Conservation (phyloP, 2,113 vertebrate genomes). For the Chauna torquata region DNA sequence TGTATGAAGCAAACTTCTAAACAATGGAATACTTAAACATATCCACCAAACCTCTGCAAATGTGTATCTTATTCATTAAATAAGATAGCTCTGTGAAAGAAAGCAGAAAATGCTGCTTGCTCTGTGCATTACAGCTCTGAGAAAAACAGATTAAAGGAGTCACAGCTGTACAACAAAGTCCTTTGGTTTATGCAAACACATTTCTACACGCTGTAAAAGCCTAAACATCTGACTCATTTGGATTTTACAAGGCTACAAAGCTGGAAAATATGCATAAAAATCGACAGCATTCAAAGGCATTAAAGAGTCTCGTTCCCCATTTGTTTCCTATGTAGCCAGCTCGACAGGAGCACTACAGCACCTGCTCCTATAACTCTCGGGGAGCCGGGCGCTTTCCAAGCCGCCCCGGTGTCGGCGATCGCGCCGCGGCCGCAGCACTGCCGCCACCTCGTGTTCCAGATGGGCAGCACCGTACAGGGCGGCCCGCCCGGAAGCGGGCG, state of each 20-base stretch:
- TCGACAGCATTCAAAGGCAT: slow-evolving; percentile 42
- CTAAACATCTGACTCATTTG: slow-evolving; percentile 69
- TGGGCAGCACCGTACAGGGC: neutral
- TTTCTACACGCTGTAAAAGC: slow-evolving; percentile 69
- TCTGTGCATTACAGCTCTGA: neutral
- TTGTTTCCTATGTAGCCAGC: slow-evolving; percentile 5
- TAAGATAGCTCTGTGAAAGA: neutral
- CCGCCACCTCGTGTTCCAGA: slow-evolving; percentile 70
- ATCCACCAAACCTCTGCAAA: neutral
- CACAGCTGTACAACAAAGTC: slow-evolving; percentile 55
- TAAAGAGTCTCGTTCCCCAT: slow-evolving; percentile 32
- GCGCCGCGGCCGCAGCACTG: neutral
- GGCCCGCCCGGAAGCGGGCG: too few relatives aligned
- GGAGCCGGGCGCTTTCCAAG: neutral
- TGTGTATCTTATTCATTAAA: neutral
- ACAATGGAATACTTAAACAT: neutral
- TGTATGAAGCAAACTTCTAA: fast-evolving
- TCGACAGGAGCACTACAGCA: slow-evolving; percentile 18
- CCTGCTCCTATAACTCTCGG: slow-evolving; percentile 49
- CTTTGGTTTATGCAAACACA: slow-evolving; percentile 15
- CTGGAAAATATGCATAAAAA: slow-evolving; percentile 62
- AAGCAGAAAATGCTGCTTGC: neutral
- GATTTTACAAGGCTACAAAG: slow-evolving; percentile 66
- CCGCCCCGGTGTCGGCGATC: fast-evolving
- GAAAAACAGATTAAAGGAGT: slow-evolving; percentile 41